Conservation (phyloP, 1,140 invertebrate species). For the Cotesia glomerata region DNA sequence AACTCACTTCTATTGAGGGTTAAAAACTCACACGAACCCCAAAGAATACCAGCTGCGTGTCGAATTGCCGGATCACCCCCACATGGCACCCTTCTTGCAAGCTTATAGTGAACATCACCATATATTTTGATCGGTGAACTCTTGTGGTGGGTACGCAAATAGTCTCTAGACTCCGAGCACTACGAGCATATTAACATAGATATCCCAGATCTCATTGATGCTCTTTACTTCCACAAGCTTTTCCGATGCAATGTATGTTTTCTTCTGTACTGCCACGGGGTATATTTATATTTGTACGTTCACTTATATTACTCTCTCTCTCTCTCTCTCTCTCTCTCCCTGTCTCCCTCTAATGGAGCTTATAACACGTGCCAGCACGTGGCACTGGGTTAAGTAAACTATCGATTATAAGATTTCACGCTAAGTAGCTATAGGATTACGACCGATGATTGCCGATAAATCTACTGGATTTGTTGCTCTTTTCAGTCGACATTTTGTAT, state of each 20-base stretch:
- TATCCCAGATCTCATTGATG: conserved; percentile 10
- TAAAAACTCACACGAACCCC: conserved; percentile 28
- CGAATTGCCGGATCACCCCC: conserved; percentile 44
- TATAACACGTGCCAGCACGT: conserved; percentile 59
- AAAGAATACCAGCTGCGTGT: conserved; percentile 41
- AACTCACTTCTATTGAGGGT: background rate
- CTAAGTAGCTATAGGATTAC: conserved; percentile 63
- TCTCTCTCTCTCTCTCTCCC: background rate
- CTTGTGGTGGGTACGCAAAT: background rate
- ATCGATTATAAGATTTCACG: conserved; percentile 64
- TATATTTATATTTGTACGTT: conserved; percentile 4
- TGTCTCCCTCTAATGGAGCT: conserved; percentile 49
- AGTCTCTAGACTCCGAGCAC: conserved; percentile 31
- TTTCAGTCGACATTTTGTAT: conserved; percentile 35
- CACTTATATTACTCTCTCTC: conserved; percentile 1
- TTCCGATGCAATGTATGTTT: background rate
- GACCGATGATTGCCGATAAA: conserved; percentile 56
- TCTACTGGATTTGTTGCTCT: conserved; percentile 62
- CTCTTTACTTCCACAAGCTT: conserved; percentile 2
- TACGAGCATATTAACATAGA: conserved; percentile 61
- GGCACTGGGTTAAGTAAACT: conserved; percentile 62
- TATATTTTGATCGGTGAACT: no score
- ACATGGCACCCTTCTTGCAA: background rate
- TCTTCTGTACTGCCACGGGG: background rate
- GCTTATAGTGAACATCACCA: background rate